Evolutionary conservation across 2,113 vertebrate species (phyloP).

Genomic region (Syrrhaptes paradoxus): DNA sequence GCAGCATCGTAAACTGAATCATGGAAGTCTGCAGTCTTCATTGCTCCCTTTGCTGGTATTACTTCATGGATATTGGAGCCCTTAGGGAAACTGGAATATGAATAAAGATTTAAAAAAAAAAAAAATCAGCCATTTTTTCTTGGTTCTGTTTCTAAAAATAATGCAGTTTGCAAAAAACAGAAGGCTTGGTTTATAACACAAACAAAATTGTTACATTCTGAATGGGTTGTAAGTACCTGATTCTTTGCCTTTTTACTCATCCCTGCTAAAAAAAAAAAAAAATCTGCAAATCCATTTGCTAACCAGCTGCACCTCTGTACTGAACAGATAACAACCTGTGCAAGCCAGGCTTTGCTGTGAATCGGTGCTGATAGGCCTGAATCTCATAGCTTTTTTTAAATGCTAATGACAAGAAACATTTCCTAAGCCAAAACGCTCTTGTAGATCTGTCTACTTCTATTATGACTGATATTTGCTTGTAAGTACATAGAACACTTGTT

Average conservation of each 20-base stretch:
- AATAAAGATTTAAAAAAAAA: constrained; percentile 93
- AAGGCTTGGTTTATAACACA: constrained; percentile 92
- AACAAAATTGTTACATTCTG: constrained; percentile 91
- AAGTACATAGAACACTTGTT: constrained; percentile 99
- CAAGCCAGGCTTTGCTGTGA: constrained; percentile 97
- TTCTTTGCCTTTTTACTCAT: constrained; percentile 97
- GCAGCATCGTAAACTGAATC: constrained; percentile 70
- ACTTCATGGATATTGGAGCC: constrained; percentile 85
- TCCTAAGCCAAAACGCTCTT: constrained; percentile 97
- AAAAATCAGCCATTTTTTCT: constrained; percentile 71
- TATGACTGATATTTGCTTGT: constrained; percentile 99
- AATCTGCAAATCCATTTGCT: constrained; percentile 99
- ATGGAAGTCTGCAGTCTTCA: constrained; percentile 73
- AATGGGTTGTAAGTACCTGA: constrained; percentile 98
- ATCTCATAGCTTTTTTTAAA: constrained; percentile 99
- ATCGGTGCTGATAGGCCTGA: constrained; percentile 98
- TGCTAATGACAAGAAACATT: constrained; percentile 99
- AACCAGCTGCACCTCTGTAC: constrained; percentile 99
- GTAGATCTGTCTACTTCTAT: constrained; percentile 99
- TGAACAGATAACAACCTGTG: constrained; percentile 99
- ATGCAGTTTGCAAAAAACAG: constrained; percentile 90
- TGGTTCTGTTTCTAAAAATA: constrained; percentile 87
- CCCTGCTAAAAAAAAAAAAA: constrained; percentile 92
- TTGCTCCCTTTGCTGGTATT: constrained; percentile 80
- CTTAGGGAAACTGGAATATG: constrained; percentile 92